phyloP scores from a whole-genome alignment of 2,888 invertebrate genomes.

The Ganaspis brasiliensis region DNA sequence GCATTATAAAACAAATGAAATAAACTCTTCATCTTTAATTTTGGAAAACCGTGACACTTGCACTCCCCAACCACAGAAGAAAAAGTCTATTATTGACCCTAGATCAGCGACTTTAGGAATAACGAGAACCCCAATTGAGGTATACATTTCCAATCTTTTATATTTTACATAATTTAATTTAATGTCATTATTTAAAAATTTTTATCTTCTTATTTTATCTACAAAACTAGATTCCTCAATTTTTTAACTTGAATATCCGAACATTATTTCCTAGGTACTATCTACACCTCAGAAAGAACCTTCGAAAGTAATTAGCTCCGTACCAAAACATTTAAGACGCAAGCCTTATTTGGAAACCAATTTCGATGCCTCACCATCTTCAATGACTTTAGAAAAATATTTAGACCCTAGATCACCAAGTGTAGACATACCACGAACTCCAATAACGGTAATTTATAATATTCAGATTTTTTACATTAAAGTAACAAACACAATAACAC shows the following conservation, averaged over 20 bases:
- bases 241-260: neutral
- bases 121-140: slow-evolving; percentile 61
- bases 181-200: no score
- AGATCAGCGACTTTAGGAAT: slow-evolving; percentile 61
- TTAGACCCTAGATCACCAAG: slow-evolving; percentile 62
- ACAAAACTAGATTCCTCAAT: no score
- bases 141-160: no score
- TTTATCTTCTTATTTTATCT: no score
- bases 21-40: slow-evolving; percentile 20
- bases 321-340: slow-evolving; percentile 70
- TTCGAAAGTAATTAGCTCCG: slow-evolving; percentile 63
- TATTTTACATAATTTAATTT: neutral
- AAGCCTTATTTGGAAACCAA: slow-evolving; percentile 75
- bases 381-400: slow-evolving; percentile 60
- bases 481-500: no score
- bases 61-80: slow-evolving; percentile 58
- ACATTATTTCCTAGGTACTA: slow-evolving; percentile 47
- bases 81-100: slow-evolving; percentile 55
- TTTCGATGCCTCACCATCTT: slow-evolving; percentile 67
- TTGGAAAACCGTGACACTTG: slow-evolving; percentile 38
- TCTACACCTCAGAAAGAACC: slow-evolving; percentile 43
- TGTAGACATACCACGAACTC: slow-evolving; percentile 57
- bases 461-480: neutral
- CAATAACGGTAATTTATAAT: slow-evolving; percentile 63
- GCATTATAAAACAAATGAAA: slow-evolving; percentile 20